Evolutionary conservation across 1,140 invertebrate genomes (phyloP), one percentile per base, ranked within the genome.

Genomic region (Radopholus similis): DNA sequence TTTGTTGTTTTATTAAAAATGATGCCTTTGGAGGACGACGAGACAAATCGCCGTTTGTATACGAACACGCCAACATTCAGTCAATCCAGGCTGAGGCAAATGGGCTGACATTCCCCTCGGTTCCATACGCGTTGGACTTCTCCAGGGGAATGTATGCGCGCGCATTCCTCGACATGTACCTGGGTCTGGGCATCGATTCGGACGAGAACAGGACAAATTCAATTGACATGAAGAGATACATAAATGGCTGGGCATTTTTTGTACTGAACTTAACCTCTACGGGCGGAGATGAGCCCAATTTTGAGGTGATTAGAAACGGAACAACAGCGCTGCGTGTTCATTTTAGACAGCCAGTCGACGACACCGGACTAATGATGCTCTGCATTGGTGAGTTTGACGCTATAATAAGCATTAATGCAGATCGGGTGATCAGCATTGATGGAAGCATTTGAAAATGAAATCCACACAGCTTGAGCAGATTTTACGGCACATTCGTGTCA

Each of bases 101-200:
- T 0, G 68, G 68, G 5, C n/a, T 64, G 15, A 35, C 56, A 3
- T 70, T 38, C 18, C 68, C 68, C 13, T 13, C 34, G 8, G 18
- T 54, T 0, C 54, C 68, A 0, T 70, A 70, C 18, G 13, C 15
- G 26, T 18, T 70, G 1, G 35, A 56, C 1, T 70, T 53, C 34
- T 1, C 1, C 0, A 34, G 72, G 1, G 0, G 9, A 1, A 35
- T 21, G 1, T 70, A 21, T 42, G 34, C 49, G 4, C 68, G 68
- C 0, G 68, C 68, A 0, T 70, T 66, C 63, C 32, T 74, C 2
- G 68, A 70, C 34, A 67, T 74, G 71, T 55, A 72, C 15, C 21
- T 21, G 4, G 37, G 40, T 2, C 15, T 57, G 18, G 68, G 37
- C 2, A 30, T 49, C 4, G 54, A 40, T 11, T 23, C 34, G 2